Evolutionary conservation across 2,113 vertebrate species (phyloP).

Genomic region (Rhea pennata): DNA sequence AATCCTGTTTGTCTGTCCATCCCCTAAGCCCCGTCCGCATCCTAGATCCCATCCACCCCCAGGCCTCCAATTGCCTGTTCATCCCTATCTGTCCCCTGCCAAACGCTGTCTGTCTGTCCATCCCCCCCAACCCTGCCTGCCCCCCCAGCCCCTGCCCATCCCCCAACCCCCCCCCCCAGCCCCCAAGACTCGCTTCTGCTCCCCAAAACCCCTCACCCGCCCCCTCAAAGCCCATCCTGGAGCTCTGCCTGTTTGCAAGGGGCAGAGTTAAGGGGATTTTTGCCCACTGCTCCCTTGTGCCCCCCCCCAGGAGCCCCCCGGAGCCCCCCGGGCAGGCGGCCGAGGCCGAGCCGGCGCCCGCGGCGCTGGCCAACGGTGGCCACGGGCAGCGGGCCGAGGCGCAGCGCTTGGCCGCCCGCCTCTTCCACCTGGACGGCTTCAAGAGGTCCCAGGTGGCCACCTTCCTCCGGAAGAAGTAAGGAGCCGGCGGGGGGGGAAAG

Average conservation of each 20-base stretch:
- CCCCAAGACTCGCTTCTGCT: neutral
- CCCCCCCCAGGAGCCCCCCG: neutral
- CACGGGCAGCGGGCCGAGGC: conserved; percentile 32
- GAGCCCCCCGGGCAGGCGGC: neutral
- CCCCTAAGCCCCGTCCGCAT: too few relatives aligned
- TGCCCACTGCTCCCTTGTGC: neutral
- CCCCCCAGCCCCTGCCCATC: neutral
- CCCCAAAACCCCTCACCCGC: neutral
- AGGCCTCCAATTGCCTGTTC: neutral
- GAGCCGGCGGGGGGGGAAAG: neutral
- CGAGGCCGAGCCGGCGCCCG: neutral
- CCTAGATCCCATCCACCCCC: too few relatives aligned
- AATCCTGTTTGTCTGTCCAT: too few relatives aligned
- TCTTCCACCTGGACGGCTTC: conserved; percentile 74
- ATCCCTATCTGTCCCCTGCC: neutral
- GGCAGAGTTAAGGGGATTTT: neutral
- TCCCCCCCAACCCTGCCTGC: neutral
- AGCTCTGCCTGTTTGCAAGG: neutral
- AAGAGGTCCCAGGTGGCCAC: conserved; percentile 73
- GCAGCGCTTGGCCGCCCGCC: conserved; percentile 61
- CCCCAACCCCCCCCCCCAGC: neutral
- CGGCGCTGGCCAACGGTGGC: conserved; percentile 33
- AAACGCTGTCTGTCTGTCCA: neutral
- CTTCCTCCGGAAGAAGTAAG: conserved; percentile 77
- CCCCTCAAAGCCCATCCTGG: neutral